phyloP scores from a whole-genome alignment of 1,140 invertebrate species.

The Drosophila carrolli region DNA sequence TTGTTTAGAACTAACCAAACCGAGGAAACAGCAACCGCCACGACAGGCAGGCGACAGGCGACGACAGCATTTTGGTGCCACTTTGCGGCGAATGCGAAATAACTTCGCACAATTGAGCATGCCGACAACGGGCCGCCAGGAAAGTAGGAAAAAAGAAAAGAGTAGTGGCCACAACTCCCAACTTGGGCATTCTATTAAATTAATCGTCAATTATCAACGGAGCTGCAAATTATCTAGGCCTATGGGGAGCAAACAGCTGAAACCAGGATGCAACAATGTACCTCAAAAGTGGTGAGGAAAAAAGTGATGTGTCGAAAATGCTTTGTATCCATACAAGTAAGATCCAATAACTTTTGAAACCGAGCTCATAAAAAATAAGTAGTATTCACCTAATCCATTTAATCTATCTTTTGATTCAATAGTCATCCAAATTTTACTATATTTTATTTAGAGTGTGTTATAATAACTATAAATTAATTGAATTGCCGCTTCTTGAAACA shows the following conservation, averaged over 20 bases:
- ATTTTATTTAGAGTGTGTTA: too few relatives aligned
- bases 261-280: constrained; percentile 33
- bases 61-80: constrained; percentile 80
- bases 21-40: constrained; percentile 27
- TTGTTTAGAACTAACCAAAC: constrained; percentile 80
- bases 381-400: too few relatives aligned
- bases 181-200: constrained; percentile 83
- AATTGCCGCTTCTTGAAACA: too few relatives aligned
- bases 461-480: too few relatives aligned
- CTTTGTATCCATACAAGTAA: neutral
- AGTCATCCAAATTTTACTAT: too few relatives aligned
- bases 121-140: constrained; percentile 56
- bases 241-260: constrained; percentile 40
- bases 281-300: constrained; percentile 19
- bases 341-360: neutral
- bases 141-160: neutral
- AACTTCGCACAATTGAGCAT: constrained; percentile 82
- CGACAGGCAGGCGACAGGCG: constrained; percentile 64
- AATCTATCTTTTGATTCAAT: too few relatives aligned
- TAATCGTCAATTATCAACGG: constrained; percentile 82
- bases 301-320: constrained; percentile 18
- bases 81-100: constrained; percentile 81
- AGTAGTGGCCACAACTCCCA: constrained; percentile 56
- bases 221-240: constrained; percentile 50
- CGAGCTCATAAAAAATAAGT: too few relatives aligned